Percentiles rank a stretch among this genome's conserved stretches.
Evolutionary conservation across 2,888 invertebrate genomes (phyloP).

Genomic region (Ophioninae sp.): DNA sequence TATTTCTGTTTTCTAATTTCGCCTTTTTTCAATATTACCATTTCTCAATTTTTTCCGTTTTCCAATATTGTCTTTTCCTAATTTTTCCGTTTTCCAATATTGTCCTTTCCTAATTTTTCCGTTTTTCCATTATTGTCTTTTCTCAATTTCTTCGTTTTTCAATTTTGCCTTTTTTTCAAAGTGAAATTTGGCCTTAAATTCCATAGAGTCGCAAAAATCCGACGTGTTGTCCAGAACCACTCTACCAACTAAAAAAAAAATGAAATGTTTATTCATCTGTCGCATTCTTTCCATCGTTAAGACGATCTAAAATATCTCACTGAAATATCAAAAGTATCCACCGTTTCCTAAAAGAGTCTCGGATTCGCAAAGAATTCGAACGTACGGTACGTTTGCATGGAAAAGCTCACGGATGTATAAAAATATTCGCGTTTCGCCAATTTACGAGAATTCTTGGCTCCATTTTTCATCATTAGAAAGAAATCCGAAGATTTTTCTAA

Average conservation of each 20-base stretch:
- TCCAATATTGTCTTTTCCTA: no score
- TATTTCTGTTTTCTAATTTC: no score
- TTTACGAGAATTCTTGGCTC: neutral
- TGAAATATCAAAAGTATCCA: neutral
- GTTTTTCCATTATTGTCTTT: neutral
- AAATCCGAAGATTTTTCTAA: constrained; percentile 2
- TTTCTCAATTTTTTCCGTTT: no score
- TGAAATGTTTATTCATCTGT: no score
- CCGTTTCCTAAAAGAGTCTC: neutral
- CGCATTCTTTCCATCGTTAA: neutral
- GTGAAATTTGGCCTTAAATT: no score
- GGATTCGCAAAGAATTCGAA: neutral
- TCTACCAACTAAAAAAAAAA: no score
- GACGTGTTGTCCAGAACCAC: no score
- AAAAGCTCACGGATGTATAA: constrained; percentile 46
- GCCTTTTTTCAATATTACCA: no score
- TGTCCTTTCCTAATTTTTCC: no score
- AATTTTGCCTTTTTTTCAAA: no score
- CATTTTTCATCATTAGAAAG: neutral
- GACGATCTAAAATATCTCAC: neutral
- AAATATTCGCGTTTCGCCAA: constrained; percentile 18
- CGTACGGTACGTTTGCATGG: neutral
- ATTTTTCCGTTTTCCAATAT: neutral
- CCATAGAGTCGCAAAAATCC: no score
- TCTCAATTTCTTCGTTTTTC: no score